Evolutionary conservation across 1,140 invertebrate species (phyloP).

Genomic region (Pollicipes pollicipes): DNA sequence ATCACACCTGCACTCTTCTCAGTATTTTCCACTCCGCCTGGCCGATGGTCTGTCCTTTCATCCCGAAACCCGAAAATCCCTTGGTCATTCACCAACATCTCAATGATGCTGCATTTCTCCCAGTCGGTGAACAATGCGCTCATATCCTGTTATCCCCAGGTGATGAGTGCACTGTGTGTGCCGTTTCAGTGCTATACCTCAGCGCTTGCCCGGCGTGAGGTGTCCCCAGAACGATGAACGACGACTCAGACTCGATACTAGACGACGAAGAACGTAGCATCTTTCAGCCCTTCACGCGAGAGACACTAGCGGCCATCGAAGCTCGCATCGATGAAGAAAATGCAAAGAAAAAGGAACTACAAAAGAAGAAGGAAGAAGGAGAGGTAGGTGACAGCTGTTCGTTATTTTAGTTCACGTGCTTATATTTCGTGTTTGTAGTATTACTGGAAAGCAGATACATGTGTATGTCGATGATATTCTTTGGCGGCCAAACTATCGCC

Average conservation of each 20-base stretch:
- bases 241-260: constrained; percentile 18
- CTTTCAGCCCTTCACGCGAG: constrained; percentile 92
- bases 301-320: constrained; percentile 84
- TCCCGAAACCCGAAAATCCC: too few species aligned
- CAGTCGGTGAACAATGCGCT: too few species aligned
- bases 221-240: constrained; percentile 14
- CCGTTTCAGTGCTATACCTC: constrained; percentile 7
- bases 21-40: too few species aligned
- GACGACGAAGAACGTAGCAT: constrained; percentile 24
- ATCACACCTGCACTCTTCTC: too few species aligned
- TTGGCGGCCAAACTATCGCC: too few species aligned
- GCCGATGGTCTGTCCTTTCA: too few species aligned
- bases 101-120: too few species aligned
- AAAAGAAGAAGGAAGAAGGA: constrained; percentile 85
- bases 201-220: not conserved
- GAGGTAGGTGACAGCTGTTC: constrained; percentile 40
- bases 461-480: too few species aligned
- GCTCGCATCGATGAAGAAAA: constrained; percentile 80
- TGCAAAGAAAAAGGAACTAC: constrained; percentile 85
- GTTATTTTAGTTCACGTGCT: not conserved
- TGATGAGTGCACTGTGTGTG: too few species aligned
- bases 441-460: not conserved
- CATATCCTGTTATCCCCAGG: too few species aligned
- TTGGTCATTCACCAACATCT: too few species aligned
- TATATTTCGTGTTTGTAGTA: not conserved